Base-by-base conservation (phyloP, 2,888 invertebrate species). In the Ennomos erosarius region DNA sequence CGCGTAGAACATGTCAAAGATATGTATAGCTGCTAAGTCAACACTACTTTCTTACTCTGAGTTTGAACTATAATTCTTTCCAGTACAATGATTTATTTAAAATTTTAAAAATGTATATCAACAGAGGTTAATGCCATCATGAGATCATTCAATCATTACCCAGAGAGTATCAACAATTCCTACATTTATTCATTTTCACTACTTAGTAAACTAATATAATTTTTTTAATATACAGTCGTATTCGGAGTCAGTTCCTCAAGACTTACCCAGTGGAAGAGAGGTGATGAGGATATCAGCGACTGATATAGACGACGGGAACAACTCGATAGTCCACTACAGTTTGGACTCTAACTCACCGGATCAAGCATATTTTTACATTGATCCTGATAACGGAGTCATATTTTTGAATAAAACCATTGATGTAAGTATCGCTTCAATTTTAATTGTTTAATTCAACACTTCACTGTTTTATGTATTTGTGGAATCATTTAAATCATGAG, bases 241-340 rank as follows among this genome's bases (percentile, higher is more conserved):
- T 82, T 89, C 90, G 78, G 97, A 97, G 86, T 96, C 96, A 63
- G 96, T 98, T 70, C 96, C 97, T 54, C 96, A 96, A 93, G 97
- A 98, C 87, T 93, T 95, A 71, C 92, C 93, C 60, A 93, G 94
- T 61, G 95, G 94, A 11, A 91, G 94, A 55, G 96, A 96, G 80
- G 97, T 98, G 64, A 97, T 97, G 96, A 94, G 97, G 81, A 96
- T 98, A 81, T 97, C 98, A 60, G 98, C 98, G 11, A 98, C 97
- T 35, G 98, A 98, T 84, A 96, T 97, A 69, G 98, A 99, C 79
- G 97, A 98, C 78, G 97, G 98, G 10, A 95, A 96, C 79, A 99
- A 99, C 90, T 97, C 98, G 59, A 95, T 95, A 71, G 95, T 98
- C 10, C 94, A 94, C 64, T 98, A 98, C 82, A 93, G 90, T 65